These are phyloP conservation scores for Thymelicus sylvestris DNA, from an alignment of 2,888 invertebrate genomes.

Conservation along the genomic window DNA sequence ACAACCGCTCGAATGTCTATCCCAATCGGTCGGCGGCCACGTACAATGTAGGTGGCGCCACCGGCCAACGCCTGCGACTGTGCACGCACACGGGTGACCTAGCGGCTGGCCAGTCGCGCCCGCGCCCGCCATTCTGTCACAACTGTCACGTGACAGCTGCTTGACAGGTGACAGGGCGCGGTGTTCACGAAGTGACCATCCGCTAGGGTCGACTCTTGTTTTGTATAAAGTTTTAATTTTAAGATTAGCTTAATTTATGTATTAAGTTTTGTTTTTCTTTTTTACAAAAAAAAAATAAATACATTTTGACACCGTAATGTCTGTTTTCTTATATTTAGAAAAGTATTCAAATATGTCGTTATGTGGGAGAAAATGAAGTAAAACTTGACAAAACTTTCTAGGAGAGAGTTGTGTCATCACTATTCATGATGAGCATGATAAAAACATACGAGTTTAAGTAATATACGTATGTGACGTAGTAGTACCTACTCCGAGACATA, in stretches of 20 bases:
- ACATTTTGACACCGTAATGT: conserved; percentile 81
- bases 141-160: conserved; percentile 44
- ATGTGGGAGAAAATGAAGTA: neutral
- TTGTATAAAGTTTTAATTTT: conserved; percentile 80
- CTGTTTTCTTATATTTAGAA: conserved; percentile 13
- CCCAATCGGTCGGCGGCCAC: conserved; percentile 67
- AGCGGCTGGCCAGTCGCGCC: conserved; percentile 72
- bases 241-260: conserved; percentile 76
- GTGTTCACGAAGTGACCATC: conserved; percentile 71
- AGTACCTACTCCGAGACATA: no score
- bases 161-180: conserved; percentile 27
- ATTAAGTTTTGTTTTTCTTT: conserved; percentile 76
- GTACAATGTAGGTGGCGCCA: conserved; percentile 82
- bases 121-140: conserved; percentile 45
- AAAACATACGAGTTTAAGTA: neutral
- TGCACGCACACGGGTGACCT: conserved; percentile 79
- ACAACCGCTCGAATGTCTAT: conserved; percentile 65
- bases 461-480: no score
- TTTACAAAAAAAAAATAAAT: conserved; percentile 82
- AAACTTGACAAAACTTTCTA: conserved; percentile 5
- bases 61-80: conserved; percentile 80
- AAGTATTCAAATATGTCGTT: neutral
- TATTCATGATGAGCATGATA: neutral
- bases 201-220: conserved; percentile 73
- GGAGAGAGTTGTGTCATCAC: neutral